Base-by-base conservation (phyloP, 2,888 invertebrate genomes). In the Ennomos fuscantarius region DNA sequence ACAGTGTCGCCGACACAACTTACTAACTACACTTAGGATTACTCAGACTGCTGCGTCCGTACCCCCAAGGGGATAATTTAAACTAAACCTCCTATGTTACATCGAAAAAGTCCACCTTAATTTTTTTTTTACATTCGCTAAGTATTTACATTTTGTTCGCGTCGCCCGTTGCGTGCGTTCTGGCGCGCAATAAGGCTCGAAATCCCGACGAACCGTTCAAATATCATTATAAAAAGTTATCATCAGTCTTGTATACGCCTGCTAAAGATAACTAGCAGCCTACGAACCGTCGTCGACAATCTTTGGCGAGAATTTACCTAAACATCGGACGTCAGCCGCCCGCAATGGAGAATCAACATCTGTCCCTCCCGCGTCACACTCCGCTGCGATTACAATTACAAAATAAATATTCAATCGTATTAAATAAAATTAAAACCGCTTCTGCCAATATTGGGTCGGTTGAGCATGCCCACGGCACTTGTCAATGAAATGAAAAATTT, bases 211-310 rank as follows among this genome's bases (percentile, higher is more conserved):
- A 68, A 67, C 74, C 71, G 55, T 62, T 75, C 72, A 76, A 82
- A 82, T 82, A 86, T 84, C 84, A 82, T 87, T 83, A 87, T 87
- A 90, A 88, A 89, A 78, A 87, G 81, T 59, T 78, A 82, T 82
- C 81, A 87, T 91, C 91, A 91, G 91, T 91, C 91, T 91, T 90
- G 86, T 89, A 76, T 77, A 74, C 79, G 75, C 75, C 80, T 70
- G 81, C 82, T 79, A 78, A 70, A 68, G 72, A 67, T 63, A 66
- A 66, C 62, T 73, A 75, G 76, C 79, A 74, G 81, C 69, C 72
- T 73, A 73, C 61, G 66, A 73, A 65, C 74, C 77, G 72, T 65
- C 69, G 74, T 74, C 78, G 70, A 80, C 82, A 79, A 78, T 86
- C 88, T 87, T 88, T 87, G 89, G 88, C 88, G 84, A 83, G 73